Evolutionary conservation across 2,797 vertebrate species (phyloP).

Genomic region (Myripristis murdjan): DNA sequence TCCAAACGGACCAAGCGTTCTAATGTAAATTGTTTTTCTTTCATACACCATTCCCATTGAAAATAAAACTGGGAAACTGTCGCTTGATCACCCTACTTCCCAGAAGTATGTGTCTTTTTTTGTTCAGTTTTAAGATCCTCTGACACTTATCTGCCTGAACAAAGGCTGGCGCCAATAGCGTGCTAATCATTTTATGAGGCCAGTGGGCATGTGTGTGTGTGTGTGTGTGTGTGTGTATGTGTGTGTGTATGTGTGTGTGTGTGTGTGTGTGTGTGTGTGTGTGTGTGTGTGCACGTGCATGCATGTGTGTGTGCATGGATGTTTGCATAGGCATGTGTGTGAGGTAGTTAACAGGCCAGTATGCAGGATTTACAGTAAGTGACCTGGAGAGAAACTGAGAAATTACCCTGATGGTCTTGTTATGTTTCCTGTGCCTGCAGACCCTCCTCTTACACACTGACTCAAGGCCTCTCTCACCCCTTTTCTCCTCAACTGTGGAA

Average conservation of each 20-base stretch:
- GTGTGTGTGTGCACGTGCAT: slow-evolving; percentile 8
- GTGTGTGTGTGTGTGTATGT: slow-evolving; percentile 1
- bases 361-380: slow-evolving; percentile 64
- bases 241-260: too few species aligned
- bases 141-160: slow-evolving; percentile 1
- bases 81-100: slow-evolving; percentile 47
- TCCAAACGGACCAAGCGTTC: not conserved
- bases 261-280: slow-evolving; percentile 3
- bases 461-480: slow-evolving; percentile 25
- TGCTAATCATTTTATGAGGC: slow-evolving; percentile 26
- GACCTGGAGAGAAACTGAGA: slow-evolving; percentile 21
- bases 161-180: not conserved
- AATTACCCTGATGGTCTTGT: slow-evolving; percentile 12
- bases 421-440: slow-evolving; percentile 2
- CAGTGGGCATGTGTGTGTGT: not conserved
- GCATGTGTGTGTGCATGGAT: slow-evolving; percentile 36
- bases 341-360: not conserved
- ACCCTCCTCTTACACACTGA: not conserved
- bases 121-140: slow-evolving; percentile 20
- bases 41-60: slow-evolving; percentile 38
- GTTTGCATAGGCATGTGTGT: not conserved
- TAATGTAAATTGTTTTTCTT: slow-evolving; percentile 26
- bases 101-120: slow-evolving; percentile 56
- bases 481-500: slow-evolving; percentile 26
- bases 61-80: slow-evolving; percentile 27